Evolutionary conservation across 1,140 invertebrate species (phyloP).

Genomic region (Sycobia sp.): DNA sequence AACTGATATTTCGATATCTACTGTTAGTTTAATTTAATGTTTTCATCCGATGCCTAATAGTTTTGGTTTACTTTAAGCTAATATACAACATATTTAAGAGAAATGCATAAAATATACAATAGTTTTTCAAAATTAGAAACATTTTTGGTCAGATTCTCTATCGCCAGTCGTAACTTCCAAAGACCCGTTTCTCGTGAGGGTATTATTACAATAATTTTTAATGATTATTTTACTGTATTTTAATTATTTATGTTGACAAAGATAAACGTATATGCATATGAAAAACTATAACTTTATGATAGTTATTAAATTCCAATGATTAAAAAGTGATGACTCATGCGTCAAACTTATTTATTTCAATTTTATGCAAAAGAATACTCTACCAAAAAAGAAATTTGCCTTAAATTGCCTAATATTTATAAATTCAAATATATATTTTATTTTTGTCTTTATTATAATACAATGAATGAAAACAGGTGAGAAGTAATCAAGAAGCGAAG

Average conservation of each 20-base stretch:
- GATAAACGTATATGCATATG: slow-evolving; percentile 22
- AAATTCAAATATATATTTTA: too few relatives aligned
- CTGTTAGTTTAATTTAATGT: not conserved
- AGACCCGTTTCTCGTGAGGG: slow-evolving; percentile 37
- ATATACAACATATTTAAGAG: slow-evolving; percentile 7
- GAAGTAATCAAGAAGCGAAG: slow-evolving; percentile 11
- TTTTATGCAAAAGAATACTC: too few relatives aligned
- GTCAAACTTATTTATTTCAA: too few relatives aligned
- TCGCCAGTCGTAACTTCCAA: slow-evolving; percentile 50
- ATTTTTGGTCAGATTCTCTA: slow-evolving; percentile 41
- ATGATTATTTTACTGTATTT: slow-evolving; percentile 41
- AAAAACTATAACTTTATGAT: slow-evolving; percentile 1
- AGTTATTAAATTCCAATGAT: not conserved
- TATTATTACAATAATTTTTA: slow-evolving; percentile 37
- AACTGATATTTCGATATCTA: slow-evolving; percentile 1
- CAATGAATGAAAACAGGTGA: slow-evolving; percentile 19
- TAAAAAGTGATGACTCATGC: too few relatives aligned
- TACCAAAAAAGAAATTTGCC: too few relatives aligned
- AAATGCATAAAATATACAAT: not conserved
- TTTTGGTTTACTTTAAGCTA: slow-evolving; percentile 11
- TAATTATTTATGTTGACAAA: slow-evolving; percentile 13
- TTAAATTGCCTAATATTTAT: too few relatives aligned
- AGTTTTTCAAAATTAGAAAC: slow-evolving; percentile 26
- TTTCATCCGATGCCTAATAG: slow-evolving; percentile 12
- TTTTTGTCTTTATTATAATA: too few relatives aligned